Percentiles rank a stretch among this genome's conserved stretches.
Evolutionary conservation across 2,113 vertebrate species (phyloP).

Genomic region (Hippocampus zosterae): DNA sequence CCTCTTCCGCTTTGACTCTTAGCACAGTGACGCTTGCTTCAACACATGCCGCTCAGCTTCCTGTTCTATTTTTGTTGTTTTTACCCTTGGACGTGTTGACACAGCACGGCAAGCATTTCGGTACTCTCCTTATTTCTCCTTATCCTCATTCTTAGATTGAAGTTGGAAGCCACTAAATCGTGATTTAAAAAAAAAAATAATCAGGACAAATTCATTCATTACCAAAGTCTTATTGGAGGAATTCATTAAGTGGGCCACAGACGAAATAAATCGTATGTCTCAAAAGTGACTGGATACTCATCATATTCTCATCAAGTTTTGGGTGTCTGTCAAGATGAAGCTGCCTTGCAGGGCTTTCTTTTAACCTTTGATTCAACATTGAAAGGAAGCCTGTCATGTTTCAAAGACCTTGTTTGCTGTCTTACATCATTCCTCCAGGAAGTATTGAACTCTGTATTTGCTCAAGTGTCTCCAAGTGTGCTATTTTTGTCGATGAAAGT

Average conservation of each 20-base stretch:
- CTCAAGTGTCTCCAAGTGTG: not conserved
- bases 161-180: too few relatives aligned
- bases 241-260: not conserved
- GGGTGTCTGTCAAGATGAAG: too few relatives aligned
- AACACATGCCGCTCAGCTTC: not conserved
- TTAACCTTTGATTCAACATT: not conserved
- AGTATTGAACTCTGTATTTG: not conserved
- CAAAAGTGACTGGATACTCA: not conserved
- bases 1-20: constrained; percentile 2
- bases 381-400: not conserved
- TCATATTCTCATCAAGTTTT: not conserved
- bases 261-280: not conserved
- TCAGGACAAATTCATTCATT: too few relatives aligned
- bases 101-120: not conserved
- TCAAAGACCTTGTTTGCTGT: not conserved
- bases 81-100: not conserved
- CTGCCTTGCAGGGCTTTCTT: too few relatives aligned
- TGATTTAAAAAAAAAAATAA: too few relatives aligned
- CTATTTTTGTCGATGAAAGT: not conserved
- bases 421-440: not conserved
- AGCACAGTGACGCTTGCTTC: not conserved
- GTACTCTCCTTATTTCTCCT: too few relatives aligned
- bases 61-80: not conserved
- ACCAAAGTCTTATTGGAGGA: not conserved
- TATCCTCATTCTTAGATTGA: not conserved